These are phyloP conservation scores for Colistium nudipinnis DNA, from an alignment of 2,113 vertebrate species.

Conservation along the genomic window DNA sequence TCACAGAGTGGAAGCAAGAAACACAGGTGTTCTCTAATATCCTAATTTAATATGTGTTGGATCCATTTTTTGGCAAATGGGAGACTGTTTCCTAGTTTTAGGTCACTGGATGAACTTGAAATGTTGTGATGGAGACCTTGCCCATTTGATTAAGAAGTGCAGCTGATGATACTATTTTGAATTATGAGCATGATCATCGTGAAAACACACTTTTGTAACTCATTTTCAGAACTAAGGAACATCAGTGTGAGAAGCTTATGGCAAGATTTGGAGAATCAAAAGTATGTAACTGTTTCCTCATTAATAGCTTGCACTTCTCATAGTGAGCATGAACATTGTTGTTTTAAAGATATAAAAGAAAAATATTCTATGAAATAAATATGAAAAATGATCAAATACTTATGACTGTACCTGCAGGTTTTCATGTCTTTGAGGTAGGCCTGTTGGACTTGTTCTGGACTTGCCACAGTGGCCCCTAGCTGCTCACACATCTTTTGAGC, in stretches of 20 bases:
- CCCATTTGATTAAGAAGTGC: neutral
- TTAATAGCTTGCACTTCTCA: too few relatives aligned
- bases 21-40: neutral
- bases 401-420: conserved; percentile 89
- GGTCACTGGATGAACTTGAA: too few relatives aligned
- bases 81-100: neutral
- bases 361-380: too few relatives aligned
- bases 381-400: neutral
- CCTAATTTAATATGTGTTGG: neutral
- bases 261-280: too few relatives aligned
- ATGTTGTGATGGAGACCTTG: neutral
- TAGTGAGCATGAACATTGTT: neutral
- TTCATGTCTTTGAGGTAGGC: conserved; percentile 80
- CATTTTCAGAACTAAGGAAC: too few relatives aligned
- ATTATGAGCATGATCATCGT: too few relatives aligned
- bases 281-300: too few relatives aligned
- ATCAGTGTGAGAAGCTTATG: too few relatives aligned
- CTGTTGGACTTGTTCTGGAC: conserved; percentile 67
- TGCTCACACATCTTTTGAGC: conserved; percentile 82
- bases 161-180: too few relatives aligned
- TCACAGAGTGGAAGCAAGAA: neutral
- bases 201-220: too few relatives aligned
- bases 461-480: conserved; percentile 82
- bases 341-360: neutral
- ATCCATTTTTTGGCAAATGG: neutral